Percentiles rank a stretch among this genome's conserved stretches.
phyloP scores from a whole-genome alignment of 1,140 invertebrate genomes.

The Drosophila melanogaster region DNA sequence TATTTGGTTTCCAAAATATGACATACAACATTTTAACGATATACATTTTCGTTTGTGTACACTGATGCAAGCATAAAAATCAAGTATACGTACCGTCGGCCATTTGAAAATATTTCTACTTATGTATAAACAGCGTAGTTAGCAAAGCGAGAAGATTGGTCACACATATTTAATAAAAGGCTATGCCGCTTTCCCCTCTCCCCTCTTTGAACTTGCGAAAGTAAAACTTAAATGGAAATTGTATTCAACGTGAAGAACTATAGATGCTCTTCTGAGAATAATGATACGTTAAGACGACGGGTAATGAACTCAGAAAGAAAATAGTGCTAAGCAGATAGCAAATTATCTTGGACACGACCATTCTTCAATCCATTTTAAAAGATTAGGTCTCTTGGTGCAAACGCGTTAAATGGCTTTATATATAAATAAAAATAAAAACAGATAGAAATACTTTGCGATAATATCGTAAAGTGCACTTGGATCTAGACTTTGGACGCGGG shows the following conservation, averaged over 20 bases:
- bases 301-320: neutral
- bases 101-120: conserved; percentile 12
- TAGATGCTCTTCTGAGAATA: conserved; percentile 14
- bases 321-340: neutral
- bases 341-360: neutral
- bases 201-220: conserved; percentile 22
- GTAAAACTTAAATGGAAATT: conserved; percentile 11
- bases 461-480: neutral
- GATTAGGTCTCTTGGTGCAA: neutral
- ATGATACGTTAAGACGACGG: too few relatives aligned
- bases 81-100: conserved; percentile 27
- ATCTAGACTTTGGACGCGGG: conserved; percentile 9
- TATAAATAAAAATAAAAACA: conserved; percentile 5
- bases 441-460: conserved; percentile 17
- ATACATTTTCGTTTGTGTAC: neutral
- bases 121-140: conserved; percentile 30
- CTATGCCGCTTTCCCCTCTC: neutral
- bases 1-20: neutral
- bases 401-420: conserved; percentile 2
- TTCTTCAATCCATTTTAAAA: neutral
- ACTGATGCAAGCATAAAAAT: conserved; percentile 1
- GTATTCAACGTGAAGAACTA: conserved; percentile 1
- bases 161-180: conserved; percentile 23
- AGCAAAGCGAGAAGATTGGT: conserved; percentile 20
- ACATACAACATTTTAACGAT: neutral